Conservation (phyloP, 92 coral and sea anemone species). For the Desmophyllum pertusum region DNA sequence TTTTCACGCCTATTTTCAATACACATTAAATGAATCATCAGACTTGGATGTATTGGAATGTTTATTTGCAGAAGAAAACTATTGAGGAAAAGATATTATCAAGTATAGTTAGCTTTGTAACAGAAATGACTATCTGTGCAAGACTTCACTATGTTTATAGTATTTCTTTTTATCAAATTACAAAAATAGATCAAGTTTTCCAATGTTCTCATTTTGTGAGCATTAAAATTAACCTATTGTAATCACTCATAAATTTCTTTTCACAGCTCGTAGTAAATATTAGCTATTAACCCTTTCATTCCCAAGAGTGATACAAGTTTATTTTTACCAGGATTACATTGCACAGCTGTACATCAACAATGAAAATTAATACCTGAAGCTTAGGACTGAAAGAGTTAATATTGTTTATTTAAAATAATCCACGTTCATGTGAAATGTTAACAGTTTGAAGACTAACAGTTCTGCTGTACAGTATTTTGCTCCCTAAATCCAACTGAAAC, state of each 20-base stretch:
- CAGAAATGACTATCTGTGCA: background rate
- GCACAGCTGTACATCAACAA: too few species aligned
- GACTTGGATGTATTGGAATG: background rate
- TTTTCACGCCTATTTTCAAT: too few species aligned
- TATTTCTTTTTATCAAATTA: background rate
- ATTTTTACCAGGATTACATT: background rate
- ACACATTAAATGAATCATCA: too few species aligned
- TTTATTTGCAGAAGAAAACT: background rate
- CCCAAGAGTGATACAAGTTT: background rate
- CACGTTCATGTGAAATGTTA: background rate
- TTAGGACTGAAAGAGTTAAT: background rate
- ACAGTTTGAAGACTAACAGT: background rate
- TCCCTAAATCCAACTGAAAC: background rate
- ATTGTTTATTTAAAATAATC: background rate
- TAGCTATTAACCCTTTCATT: background rate
- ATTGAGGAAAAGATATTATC: background rate
- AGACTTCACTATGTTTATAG: background rate
- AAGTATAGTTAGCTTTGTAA: background rate
- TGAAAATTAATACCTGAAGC: background rate
- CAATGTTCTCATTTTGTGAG: background rate
- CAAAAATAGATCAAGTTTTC: background rate
- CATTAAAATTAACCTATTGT: background rate
- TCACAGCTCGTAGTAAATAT: background rate
- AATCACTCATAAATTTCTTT: background rate
- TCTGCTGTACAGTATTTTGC: background rate